These are phyloP conservation scores for Chironomus tentans DNA, from an alignment of 2,888 invertebrate genomes.

Conservation along the genomic window DNA sequence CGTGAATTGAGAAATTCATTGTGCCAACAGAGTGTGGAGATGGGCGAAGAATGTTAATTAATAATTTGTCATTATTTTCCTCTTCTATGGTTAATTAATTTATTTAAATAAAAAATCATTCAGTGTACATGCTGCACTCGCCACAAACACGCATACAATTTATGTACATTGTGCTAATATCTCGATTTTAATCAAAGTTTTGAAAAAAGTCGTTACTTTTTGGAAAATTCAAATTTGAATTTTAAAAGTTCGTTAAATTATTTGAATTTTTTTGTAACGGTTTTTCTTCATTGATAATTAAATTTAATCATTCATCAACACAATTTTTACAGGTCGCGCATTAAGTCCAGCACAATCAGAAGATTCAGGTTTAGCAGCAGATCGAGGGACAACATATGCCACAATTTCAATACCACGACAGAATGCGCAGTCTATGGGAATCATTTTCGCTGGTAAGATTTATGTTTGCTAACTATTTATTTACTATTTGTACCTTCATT, in stretches of 20 bases:
- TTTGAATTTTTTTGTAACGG: no score
- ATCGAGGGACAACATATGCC: slow-evolving; percentile 42
- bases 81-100: slow-evolving; percentile 10
- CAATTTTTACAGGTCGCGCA: slow-evolving; percentile 34
- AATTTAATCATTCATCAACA: background rate
- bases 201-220: no score
- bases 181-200: no score
- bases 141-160: background rate
- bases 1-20: no score
- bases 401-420: slow-evolving; percentile 42
- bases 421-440: slow-evolving; percentile 40
- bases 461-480: background rate
- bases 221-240: no score
- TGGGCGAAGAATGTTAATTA: slow-evolving; percentile 16
- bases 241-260: no score
- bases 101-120: background rate
- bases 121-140: background rate
- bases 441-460: slow-evolving; percentile 40
- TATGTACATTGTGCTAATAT: background rate
- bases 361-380: slow-evolving; percentile 42
- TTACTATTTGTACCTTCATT: slow-evolving; percentile 9
- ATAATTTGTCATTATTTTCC: slow-evolving; percentile 22
- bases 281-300: no score
- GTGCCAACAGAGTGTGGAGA: no score
- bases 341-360: slow-evolving; percentile 44